Conservation (phyloP, 1,140 invertebrate genomes). For the Himalopsyche phryganea region DNA sequence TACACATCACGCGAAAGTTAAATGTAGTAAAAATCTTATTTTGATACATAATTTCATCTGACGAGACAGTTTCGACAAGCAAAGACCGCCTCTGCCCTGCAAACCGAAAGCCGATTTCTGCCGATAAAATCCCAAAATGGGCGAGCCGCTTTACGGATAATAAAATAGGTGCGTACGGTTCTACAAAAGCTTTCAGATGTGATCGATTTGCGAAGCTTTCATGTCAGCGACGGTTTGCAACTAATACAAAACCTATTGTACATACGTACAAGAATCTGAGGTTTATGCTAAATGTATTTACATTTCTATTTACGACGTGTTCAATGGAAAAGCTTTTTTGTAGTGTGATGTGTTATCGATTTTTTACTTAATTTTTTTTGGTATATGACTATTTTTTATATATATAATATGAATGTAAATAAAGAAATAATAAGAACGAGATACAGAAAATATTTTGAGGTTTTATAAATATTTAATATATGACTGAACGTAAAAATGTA, state of each 20-base stretch:
- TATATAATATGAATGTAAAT: no score
- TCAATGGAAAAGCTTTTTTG: no score
- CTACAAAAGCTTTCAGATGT: slow-evolving; percentile 23
- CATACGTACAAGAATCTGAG: neutral
- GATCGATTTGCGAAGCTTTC: slow-evolving; percentile 14
- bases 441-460: no score
- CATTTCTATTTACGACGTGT: no score
- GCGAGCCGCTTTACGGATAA: slow-evolving; percentile 20
- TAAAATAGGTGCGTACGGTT: slow-evolving; percentile 30
- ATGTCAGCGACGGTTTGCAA: neutral
- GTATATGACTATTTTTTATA: no score
- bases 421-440: no score
- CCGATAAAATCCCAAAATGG: slow-evolving; percentile 29
- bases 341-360: no score
- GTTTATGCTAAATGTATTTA: slow-evolving; percentile 1
- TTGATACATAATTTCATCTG: slow-evolving; percentile 32
- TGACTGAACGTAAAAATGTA: no score
- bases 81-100: slow-evolving; percentile 2
- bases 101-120: slow-evolving; percentile 27
- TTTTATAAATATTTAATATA: no score
- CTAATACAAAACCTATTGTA: slow-evolving; percentile 4
- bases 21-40: no score
- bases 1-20: no score
- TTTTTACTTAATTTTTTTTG: no score
- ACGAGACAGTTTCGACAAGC: slow-evolving; percentile 31